Evolutionary conservation across 2,797 vertebrate species (phyloP).

Genomic region (Peromyscus eremicus): DNA sequence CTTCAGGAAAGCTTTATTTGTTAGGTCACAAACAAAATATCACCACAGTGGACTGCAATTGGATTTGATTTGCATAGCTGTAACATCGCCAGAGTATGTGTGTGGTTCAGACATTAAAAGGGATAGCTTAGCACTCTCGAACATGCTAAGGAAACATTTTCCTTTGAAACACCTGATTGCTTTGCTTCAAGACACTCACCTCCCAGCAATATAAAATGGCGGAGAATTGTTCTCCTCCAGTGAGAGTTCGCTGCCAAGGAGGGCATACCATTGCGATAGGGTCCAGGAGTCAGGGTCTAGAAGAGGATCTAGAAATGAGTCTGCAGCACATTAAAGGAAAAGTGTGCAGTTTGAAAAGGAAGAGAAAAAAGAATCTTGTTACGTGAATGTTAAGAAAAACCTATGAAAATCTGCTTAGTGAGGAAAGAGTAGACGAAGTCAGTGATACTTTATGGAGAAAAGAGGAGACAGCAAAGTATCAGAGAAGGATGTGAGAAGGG

Average conservation of each 20-base stretch:
- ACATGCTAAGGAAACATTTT: conserved; percentile 60
- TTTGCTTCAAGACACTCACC: neutral
- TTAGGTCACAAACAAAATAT: too few species aligned
- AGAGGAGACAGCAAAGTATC: neutral
- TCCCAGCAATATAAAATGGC: conserved; percentile 47
- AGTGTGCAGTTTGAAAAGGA: neutral
- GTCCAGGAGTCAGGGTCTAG: neutral
- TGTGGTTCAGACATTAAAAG: conserved; percentile 55
- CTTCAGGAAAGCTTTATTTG: too few species aligned
- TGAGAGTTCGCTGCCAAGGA: neutral
- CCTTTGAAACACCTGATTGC: conserved; percentile 53
- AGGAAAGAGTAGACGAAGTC: neutral
- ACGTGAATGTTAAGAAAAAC: conserved; percentile 40
- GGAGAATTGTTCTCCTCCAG: conserved; percentile 6
- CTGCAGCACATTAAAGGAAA: neutral
- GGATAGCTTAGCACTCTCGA: conserved; percentile 53
- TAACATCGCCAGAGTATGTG: conserved; percentile 52
- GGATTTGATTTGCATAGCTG: conserved; percentile 70
- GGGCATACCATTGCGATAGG: neutral
- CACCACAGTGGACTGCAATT: conserved; percentile 22
- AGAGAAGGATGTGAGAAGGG: neutral
- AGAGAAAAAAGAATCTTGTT: neutral
- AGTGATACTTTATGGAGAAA: neutral
- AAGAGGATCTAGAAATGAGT: neutral
- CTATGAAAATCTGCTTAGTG: conserved; percentile 15